Conservation (phyloP, 2,888 invertebrate species). For the Sipha maydis region DNA sequence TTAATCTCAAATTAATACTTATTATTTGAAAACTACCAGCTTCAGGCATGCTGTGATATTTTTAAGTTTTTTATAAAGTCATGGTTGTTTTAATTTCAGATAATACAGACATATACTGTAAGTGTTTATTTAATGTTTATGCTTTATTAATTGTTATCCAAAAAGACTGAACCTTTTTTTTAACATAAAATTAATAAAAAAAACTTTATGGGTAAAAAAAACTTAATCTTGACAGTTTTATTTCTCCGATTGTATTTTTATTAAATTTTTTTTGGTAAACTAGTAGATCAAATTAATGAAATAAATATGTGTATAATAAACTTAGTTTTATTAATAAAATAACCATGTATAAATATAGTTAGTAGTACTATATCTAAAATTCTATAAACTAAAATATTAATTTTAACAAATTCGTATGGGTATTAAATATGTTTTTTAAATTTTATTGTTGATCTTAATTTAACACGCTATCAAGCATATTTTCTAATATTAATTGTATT, state of each 20-base stretch:
- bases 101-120: background rate
- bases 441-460: slow-evolving; percentile 10
- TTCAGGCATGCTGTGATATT: no score
- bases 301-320: background rate
- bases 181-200: background rate
- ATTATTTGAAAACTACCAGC: no score
- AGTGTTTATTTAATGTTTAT: background rate
- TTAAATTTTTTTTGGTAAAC: background rate
- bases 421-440: slow-evolving; percentile 12
- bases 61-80: no score
- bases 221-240: background rate
- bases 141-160: background rate
- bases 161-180: background rate
- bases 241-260: background rate
- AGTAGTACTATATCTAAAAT: slow-evolving; percentile 13
- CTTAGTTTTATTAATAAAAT: background rate
- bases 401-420: background rate
- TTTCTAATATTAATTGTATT: background rate
- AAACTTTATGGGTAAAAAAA: background rate
- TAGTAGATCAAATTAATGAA: background rate
- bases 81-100: no score
- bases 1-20: no score
- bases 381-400: background rate
- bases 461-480: background rate
- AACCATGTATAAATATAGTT: background rate